Percentiles rank a stretch among this genome's conserved stretches.
Conservation (phyloP, 2,888 invertebrate species). For the Acronicta alni region DNA sequence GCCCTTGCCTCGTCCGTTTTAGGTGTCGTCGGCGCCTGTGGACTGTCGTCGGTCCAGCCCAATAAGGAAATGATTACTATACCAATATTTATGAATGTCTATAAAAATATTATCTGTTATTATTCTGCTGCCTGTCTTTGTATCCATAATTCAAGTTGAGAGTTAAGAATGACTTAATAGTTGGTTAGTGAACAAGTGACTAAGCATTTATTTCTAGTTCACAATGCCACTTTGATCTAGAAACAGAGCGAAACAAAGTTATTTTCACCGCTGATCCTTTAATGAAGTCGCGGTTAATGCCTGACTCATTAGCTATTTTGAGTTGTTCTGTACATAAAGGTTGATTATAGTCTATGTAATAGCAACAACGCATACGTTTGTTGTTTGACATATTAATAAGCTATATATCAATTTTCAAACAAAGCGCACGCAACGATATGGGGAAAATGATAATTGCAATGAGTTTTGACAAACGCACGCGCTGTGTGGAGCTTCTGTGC, state of each 20-base stretch:
- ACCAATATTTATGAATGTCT: constrained; percentile 55
- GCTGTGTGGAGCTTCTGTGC: constrained; percentile 35
- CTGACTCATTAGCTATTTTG: constrained; percentile 82
- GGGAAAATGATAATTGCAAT: constrained; percentile 27
- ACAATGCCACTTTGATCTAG: constrained; percentile 66
- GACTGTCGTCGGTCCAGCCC: constrained; percentile 57
- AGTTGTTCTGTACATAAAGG: constrained; percentile 69
- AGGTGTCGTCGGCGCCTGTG: constrained; percentile 70
- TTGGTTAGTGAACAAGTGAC: constrained; percentile 54
- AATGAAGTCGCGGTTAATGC: constrained; percentile 61
- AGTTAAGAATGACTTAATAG: constrained; percentile 35
- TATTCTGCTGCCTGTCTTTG: constrained; percentile 15
- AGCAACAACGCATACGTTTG: constrained; percentile 5
- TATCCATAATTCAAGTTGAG: constrained; percentile 34
- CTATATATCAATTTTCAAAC: constrained; percentile 22
- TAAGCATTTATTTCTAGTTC: constrained; percentile 65
- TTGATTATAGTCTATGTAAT: constrained; percentile 34
- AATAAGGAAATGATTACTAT: constrained; percentile 67
- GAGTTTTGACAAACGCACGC: constrained; percentile 35
- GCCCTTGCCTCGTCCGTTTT: constrained; percentile 73
- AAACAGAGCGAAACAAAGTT: constrained; percentile 69
- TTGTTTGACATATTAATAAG: constrained; percentile 17
- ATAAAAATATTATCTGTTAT: constrained; percentile 32
- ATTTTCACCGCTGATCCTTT: constrained; percentile 70
- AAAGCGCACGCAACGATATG: constrained; percentile 30